A percentile compares a stretch with the other conserved stretches of the same genome.
These are phyloP conservation scores for Drosophila mauritiana DNA, from an alignment of 1,140 invertebrate species.

Conservation along the genomic window DNA sequence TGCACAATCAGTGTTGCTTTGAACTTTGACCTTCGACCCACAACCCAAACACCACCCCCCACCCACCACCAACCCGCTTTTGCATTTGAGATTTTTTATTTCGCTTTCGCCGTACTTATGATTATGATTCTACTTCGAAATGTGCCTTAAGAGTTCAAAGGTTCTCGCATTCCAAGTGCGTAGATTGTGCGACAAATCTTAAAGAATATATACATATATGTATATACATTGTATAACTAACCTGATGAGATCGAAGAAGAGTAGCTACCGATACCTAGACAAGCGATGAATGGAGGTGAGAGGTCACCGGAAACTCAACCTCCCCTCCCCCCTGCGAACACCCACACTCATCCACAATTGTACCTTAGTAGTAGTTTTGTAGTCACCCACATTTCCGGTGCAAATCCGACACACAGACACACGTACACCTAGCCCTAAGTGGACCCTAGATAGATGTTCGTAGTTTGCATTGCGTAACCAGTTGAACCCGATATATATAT, in stretches of 20 bases:
- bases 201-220: slow-evolving; percentile 21
- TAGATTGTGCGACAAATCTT: slow-evolving; percentile 42
- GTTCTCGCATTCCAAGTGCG: slow-evolving; percentile 44
- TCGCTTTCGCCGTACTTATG: slow-evolving; percentile 44
- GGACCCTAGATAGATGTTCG: slow-evolving; percentile 49
- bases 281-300: not conserved
- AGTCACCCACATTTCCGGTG: slow-evolving; percentile 49
- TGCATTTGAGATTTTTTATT: slow-evolving; percentile 32
- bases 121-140: slow-evolving; percentile 60
- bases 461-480: slow-evolving; percentile 50
- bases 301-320: not conserved
- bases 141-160: slow-evolving; percentile 79
- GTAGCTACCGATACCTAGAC: slow-evolving; percentile 32
- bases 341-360: slow-evolving; percentile 50
- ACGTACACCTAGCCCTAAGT: slow-evolving; percentile 23
- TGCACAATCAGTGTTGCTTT: slow-evolving; percentile 61
- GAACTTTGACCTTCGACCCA: not conserved
- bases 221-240: slow-evolving; percentile 2
- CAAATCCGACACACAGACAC: slow-evolving; percentile 22
- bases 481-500: slow-evolving; percentile 12
- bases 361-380: slow-evolving; percentile 83
- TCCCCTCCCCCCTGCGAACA: slow-evolving; percentile 1
- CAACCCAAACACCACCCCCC: not conserved
- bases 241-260: slow-evolving; percentile 26
- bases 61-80: slow-evolving; percentile 11